These are phyloP conservation scores for Tragelaphus scriptus DNA, from an alignment of 2,113 vertebrate genomes.

Conservation along the genomic window DNA sequence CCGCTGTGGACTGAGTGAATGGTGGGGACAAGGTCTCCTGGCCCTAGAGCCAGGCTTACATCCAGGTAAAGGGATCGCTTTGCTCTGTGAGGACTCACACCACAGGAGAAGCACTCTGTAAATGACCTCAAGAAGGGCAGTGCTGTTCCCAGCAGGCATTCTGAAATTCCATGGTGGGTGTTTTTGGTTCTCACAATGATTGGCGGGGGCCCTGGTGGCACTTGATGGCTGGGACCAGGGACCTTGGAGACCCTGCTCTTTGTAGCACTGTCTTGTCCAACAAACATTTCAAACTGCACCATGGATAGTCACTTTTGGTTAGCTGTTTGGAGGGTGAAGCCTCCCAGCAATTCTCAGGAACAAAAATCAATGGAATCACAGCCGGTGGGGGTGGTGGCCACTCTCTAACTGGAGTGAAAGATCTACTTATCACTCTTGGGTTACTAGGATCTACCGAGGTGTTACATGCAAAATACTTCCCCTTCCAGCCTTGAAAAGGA, in stretches of 20 bases:
- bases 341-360: background rate
- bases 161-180: background rate
- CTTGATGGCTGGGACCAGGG: background rate
- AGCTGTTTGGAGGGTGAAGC: background rate
- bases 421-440: background rate
- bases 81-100: background rate
- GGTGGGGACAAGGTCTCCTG: background rate
- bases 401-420: background rate
- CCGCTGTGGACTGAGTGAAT: rapidly evolving
- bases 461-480: too few species aligned
- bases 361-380: background rate
- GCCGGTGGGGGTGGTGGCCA: background rate
- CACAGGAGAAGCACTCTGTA: rapidly evolving
- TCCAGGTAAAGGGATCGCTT: background rate
- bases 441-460: background rate
- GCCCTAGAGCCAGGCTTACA: background rate
- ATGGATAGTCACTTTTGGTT: background rate
- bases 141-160: rapidly evolving
- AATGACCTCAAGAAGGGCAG: background rate
- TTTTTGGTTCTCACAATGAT: background rate
- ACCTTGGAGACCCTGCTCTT: too few species aligned
- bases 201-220: background rate
- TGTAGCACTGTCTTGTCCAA: background rate
- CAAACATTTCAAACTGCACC: background rate
- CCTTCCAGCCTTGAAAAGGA: background rate